These are phyloP conservation scores for Ceryle rudis DNA, from an alignment of 2,797 vertebrate genomes.

Conservation along the genomic window DNA sequence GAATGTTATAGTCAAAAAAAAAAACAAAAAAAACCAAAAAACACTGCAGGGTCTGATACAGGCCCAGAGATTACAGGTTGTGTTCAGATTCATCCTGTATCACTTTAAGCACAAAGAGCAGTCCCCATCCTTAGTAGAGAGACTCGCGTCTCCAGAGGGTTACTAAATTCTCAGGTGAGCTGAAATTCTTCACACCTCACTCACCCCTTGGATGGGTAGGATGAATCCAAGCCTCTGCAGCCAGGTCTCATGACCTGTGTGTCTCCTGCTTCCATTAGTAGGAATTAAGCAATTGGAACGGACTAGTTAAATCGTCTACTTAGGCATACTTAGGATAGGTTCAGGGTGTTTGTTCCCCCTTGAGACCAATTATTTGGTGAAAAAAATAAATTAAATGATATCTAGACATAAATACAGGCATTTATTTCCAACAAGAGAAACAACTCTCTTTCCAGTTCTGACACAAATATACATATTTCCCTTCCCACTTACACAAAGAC, in stretches of 20 bases:
- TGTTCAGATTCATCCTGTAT: neutral
- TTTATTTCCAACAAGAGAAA: constrained; percentile 37
- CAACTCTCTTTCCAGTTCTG: constrained; percentile 11
- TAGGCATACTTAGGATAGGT: neutral
- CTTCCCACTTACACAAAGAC: neutral
- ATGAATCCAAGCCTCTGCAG: neutral
- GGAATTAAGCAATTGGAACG: neutral
- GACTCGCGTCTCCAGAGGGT: neutral
- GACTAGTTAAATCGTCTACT: neutral
- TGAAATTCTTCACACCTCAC: neutral
- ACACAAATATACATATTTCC: constrained; percentile 6
- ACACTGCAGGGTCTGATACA: neutral
- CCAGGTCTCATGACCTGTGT: accelerated
- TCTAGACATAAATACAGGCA: constrained; percentile 36
- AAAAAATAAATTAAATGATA: constrained; percentile 52
- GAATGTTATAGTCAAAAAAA: neutral
- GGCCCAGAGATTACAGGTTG: neutral
- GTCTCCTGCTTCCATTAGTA: neutral
- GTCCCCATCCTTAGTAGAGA: neutral
- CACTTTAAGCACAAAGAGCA: neutral
- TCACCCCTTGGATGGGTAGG: neutral
- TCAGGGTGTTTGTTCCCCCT: neutral
- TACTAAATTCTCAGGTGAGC: neutral
- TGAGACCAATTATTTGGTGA: neutral
- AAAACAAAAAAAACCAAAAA: neutral